Evolutionary conservation across 35 echinoderm and acorn worm genomes (phyloP), one percentile per base, ranked within the genome.

Genomic region (Anneissia japonica): DNA sequence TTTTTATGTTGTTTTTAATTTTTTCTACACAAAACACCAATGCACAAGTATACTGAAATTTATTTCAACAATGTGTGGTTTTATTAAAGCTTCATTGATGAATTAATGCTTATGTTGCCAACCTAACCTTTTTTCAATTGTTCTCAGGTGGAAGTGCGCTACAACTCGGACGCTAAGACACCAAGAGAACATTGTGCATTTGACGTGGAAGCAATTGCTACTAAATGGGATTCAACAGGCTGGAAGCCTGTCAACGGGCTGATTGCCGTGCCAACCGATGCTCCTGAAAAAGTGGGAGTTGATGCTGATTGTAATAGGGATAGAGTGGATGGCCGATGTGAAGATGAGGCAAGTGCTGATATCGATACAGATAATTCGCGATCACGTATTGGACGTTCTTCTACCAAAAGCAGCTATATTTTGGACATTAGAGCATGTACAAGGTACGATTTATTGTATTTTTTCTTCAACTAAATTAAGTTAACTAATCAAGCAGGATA

Each of bases 141-240:
- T 64, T 64, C 26, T 64, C 36, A 81, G 38, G 36, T 81, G 0
- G 79, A 81, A 81, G 79, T 81, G 36, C 32, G 79, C n/a, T 81
- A 81, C 23, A 81, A 81, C 40, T 30, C 37, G 16, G 51, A 64
- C 26, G 35, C 79, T 9, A 37, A 30, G 6, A 37, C 79, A 81
- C 35, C 35, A 7, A 23, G 3, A 37, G 79, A 81, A 7, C 79
- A 39, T 13, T 81, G 79, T 32, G 79, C 79, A 6, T 81, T 81
- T 81, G 79, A 81, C 10, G 38, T 81, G 21, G 51, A 64, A 23
- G 51, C 51, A 64, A 64, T 1, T 12, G 51, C 51, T 26, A 19
- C 51, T 64, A 6, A 9, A 64, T 64, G 11, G 21, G 19, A 64
- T 64, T 3, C 7, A 2, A 23, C 9, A 2, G 6, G 1, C 1